Percentiles rank a stretch among this genome's conserved stretches.
These are phyloP conservation scores for Drosophila subquinaria DNA, from an alignment of 2,888 invertebrate genomes.

Conservation along the genomic window DNA sequence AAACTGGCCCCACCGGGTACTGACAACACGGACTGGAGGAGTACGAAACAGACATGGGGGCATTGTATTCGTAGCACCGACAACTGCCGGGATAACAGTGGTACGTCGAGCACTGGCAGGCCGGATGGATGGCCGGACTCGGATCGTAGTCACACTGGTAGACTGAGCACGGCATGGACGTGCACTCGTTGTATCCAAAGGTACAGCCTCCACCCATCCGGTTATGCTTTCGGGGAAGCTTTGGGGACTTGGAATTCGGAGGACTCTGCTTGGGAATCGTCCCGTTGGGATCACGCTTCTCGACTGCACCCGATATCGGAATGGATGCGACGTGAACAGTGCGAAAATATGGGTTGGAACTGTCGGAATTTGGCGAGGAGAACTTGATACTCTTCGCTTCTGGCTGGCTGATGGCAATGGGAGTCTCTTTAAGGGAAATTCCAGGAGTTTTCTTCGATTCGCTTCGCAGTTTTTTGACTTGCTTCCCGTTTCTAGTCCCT, in stretches of 20 bases:
- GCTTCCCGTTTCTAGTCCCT: not conserved
- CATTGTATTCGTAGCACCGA: not conserved
- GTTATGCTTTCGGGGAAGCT: not conserved
- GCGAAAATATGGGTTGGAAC: constrained; percentile 13
- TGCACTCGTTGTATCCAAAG: not conserved
- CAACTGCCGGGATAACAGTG: not conserved
- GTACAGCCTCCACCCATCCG: constrained; percentile 36
- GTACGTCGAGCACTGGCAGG: not conserved
- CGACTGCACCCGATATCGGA: not conserved
- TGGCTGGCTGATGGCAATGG: not conserved
- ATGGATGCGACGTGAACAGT: constrained; percentile 5
- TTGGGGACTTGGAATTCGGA: no score
- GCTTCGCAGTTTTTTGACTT: not conserved
- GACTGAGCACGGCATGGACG: not conserved
- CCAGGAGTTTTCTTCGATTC: not conserved
- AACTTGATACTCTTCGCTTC: not conserved
- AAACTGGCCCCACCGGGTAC: not conserved
- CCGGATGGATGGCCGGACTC: not conserved
- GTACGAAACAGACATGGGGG: not conserved
- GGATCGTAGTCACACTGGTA: constrained; percentile 32
- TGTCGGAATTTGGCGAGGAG: not conserved
- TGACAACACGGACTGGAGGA: constrained; percentile 8
- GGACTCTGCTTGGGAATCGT: not conserved
- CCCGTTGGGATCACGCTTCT: not conserved
- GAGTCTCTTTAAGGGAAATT: not conserved